Conservation (phyloP, 2,113 vertebrate species). For the Cynocephalus volans region DNA sequence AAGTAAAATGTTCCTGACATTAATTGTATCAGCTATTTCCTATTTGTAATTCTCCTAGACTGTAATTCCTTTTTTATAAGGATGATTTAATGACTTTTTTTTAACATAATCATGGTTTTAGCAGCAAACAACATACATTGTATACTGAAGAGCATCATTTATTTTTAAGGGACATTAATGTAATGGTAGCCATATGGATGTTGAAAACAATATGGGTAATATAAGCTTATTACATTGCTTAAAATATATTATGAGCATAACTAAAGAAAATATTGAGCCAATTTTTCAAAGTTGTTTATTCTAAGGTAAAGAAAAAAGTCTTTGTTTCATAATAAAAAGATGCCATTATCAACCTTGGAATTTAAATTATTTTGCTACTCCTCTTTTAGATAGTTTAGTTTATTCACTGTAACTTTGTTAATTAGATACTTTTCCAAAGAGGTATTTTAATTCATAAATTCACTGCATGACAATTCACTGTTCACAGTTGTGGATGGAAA, state of each 20-base stretch:
- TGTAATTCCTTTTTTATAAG: not conserved
- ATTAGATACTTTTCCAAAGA: slow-evolving; percentile 43
- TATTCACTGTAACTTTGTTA: slow-evolving; percentile 35
- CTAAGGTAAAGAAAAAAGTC: slow-evolving; percentile 23
- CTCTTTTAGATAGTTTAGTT: slow-evolving; percentile 1
- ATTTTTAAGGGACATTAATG: slow-evolving; percentile 75
- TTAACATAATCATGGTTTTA: slow-evolving; percentile 52
- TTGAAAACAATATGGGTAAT: slow-evolving; percentile 51
- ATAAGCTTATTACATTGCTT: slow-evolving; percentile 48
- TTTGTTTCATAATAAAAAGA: slow-evolving; percentile 62
- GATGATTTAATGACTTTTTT: slow-evolving; percentile 1
- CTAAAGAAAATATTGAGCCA: slow-evolving; percentile 62
- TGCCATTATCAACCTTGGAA: not conserved
- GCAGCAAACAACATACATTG: slow-evolving; percentile 46
- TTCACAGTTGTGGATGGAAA: not conserved
- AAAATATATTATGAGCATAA: slow-evolving; percentile 60
- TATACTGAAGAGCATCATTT: slow-evolving; percentile 46
- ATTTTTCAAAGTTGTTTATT: slow-evolving; percentile 55
- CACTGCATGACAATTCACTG: not conserved
- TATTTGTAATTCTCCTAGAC: slow-evolving; percentile 61
- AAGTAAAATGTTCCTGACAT: slow-evolving; percentile 10
- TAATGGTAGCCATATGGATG: slow-evolving; percentile 51
- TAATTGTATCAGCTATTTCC: slow-evolving; percentile 54
- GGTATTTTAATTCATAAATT: slow-evolving; percentile 46
- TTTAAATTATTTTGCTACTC: slow-evolving; percentile 58